Evolutionary conservation across 2,888 invertebrate species (phyloP).

Genomic region (Hoplodrina ambigua): DNA sequence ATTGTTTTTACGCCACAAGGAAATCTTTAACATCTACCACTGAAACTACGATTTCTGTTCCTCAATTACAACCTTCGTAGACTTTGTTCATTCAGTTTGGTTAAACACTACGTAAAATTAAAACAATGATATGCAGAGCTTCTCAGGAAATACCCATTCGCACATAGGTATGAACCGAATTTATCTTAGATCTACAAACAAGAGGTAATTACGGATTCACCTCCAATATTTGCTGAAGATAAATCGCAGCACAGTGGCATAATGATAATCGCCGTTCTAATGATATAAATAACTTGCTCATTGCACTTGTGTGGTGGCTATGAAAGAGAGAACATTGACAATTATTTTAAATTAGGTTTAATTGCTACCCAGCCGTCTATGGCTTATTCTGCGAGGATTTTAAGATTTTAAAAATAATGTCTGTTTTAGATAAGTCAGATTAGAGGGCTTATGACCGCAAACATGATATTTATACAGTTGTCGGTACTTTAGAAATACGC

Average conservation of each 20-base stretch:
- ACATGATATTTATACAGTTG: constrained; percentile 52
- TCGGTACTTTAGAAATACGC: constrained; percentile 43
- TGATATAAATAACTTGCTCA: constrained; percentile 65
- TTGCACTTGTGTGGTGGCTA: constrained; percentile 36
- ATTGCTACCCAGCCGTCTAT: not conserved
- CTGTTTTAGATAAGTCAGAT: constrained; percentile 58
- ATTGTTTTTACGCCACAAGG: constrained; percentile 81
- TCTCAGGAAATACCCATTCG: constrained; percentile 72
- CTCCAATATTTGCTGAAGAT: constrained; percentile 86
- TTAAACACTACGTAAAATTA: constrained; percentile 47
- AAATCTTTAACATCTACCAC: constrained; percentile 66
- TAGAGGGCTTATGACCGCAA: constrained; percentile 51
- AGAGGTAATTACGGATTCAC: constrained; percentile 82
- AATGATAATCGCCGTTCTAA: constrained; percentile 72
- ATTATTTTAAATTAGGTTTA: constrained; percentile 24
- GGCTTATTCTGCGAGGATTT: constrained; percentile 19
- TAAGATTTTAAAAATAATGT: constrained; percentile 42
- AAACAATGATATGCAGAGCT: constrained; percentile 62
- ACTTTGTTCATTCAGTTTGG: constrained; percentile 22
- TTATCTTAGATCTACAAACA: constrained; percentile 83
- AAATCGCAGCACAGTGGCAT: constrained; percentile 81
- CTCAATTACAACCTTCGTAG: constrained; percentile 21
- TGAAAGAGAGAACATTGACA: constrained; percentile 30
- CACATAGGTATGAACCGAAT: constrained; percentile 76
- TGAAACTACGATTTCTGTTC: constrained; percentile 44